Percentiles rank a stretch among this genome's conserved stretches.
Conservation (phyloP, 2,888 invertebrate species). For the Drosophila histrio region DNA sequence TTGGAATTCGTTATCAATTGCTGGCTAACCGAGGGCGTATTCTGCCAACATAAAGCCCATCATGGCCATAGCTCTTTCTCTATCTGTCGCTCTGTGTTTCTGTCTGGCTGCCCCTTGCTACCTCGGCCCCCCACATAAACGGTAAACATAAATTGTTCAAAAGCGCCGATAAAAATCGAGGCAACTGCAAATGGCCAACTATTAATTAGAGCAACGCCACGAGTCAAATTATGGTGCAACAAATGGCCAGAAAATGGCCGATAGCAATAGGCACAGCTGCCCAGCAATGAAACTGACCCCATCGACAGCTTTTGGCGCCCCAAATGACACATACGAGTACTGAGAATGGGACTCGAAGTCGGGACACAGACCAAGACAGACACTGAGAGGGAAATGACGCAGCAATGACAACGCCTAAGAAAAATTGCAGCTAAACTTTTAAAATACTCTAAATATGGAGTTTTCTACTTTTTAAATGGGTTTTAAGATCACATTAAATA, state of each 20-base stretch:
- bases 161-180: constrained; percentile 68
- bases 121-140: not conserved
- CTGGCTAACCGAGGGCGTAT: constrained; percentile 3
- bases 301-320: constrained; percentile 30
- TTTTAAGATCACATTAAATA: no score
- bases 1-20: constrained; percentile 72
- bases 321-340: constrained; percentile 50
- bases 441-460: constrained; percentile 2
- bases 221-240: constrained; percentile 69
- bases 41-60: constrained; percentile 13
- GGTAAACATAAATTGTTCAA: constrained; percentile 63
- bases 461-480: not conserved
- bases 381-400: constrained; percentile 27
- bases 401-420: constrained; percentile 22
- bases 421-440: constrained; percentile 12
- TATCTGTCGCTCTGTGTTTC: not conserved
- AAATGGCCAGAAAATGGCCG: constrained; percentile 61
- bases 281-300: constrained; percentile 36
- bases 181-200: constrained; percentile 64
- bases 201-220: constrained; percentile 69
- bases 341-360: not conserved
- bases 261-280: constrained; percentile 43
- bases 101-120: not conserved
- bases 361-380: not conserved
- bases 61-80: not conserved